A percentile compares a stretch with the other conserved stretches of the same genome.
These are phyloP conservation scores for Tangachromis dhanisi DNA, from an alignment of 2,113 vertebrate genomes.

Conservation along the genomic window DNA sequence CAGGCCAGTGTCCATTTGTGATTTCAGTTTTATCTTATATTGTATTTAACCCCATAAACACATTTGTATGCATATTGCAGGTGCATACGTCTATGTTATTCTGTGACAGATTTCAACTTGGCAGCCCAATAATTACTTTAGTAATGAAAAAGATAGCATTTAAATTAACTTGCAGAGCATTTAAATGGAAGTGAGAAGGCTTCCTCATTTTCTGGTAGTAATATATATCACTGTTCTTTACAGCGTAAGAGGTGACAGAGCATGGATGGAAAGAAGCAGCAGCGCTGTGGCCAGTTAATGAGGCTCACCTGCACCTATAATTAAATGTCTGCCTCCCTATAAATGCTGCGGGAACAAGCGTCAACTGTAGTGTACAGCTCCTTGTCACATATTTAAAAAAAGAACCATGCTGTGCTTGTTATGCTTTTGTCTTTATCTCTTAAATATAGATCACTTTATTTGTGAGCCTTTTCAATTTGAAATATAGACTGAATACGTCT, in stretches of 20 bases:
- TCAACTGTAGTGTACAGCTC: background rate
- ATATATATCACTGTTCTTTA: background rate
- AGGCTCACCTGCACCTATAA: background rate
- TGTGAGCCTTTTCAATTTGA: background rate
- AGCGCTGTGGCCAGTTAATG: background rate
- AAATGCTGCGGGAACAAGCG: background rate
- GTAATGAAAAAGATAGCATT: background rate
- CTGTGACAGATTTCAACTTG: background rate
- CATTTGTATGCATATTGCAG: background rate
- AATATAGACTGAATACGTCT: accelerated
- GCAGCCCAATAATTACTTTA: background rate
- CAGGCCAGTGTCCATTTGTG: background rate
- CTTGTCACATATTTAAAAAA: background rate
- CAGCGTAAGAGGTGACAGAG: background rate
- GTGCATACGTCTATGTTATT: background rate
- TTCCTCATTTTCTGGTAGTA: background rate
- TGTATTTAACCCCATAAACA: background rate
- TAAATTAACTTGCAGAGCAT: background rate
- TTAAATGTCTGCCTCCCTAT: background rate
- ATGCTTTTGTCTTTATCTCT: background rate
- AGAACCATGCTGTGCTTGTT: background rate
- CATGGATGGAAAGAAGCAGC: background rate
- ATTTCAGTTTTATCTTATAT: background rate
- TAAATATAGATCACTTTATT: background rate
- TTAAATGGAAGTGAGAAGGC: background rate